These are phyloP conservation scores for Drosophila macrospina DNA, from an alignment of 2,888 invertebrate species.

Conservation along the genomic window DNA sequence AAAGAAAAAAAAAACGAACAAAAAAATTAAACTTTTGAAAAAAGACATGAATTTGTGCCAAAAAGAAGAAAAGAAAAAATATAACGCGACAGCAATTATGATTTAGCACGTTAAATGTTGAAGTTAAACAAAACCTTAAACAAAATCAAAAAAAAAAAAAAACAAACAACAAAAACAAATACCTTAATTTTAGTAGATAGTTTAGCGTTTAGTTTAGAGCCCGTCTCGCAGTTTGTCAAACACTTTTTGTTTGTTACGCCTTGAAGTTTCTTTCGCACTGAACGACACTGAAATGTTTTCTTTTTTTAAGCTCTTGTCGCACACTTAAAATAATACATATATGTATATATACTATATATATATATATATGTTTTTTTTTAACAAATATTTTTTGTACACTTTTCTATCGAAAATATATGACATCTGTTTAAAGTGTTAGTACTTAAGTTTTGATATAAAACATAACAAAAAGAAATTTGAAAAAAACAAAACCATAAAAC, in stretches of 20 bases:
- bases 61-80: conserved; percentile 16
- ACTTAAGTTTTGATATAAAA: conserved; percentile 55
- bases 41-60: conserved; percentile 77
- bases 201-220: conserved; percentile 52
- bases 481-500: neutral
- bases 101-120: conserved; percentile 71
- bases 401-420: conserved; percentile 48
- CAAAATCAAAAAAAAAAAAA: neutral
- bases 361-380: conserved; percentile 37
- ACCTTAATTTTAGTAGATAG: conserved; percentile 48
- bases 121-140: conserved; percentile 43
- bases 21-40: conserved; percentile 24
- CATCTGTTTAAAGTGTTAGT: conserved; percentile 57
- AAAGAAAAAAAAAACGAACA: conserved; percentile 18
- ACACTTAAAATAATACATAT: conserved; percentile 17
- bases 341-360: neutral
- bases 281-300: conserved; percentile 43
- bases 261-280: conserved; percentile 57
- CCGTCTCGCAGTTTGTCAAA: conserved; percentile 45
- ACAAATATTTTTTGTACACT: conserved; percentile 50
- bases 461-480: conserved; percentile 2
- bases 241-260: conserved; percentile 58
- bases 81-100: conserved; percentile 52
- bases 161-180: conserved; percentile 28
- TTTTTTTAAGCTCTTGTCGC: conserved; percentile 52